A percentile compares a stretch with the other conserved stretches of the same genome.
Evolutionary conservation across 2,888 invertebrate species (phyloP).

Genomic region (Lepas anatifera): DNA sequence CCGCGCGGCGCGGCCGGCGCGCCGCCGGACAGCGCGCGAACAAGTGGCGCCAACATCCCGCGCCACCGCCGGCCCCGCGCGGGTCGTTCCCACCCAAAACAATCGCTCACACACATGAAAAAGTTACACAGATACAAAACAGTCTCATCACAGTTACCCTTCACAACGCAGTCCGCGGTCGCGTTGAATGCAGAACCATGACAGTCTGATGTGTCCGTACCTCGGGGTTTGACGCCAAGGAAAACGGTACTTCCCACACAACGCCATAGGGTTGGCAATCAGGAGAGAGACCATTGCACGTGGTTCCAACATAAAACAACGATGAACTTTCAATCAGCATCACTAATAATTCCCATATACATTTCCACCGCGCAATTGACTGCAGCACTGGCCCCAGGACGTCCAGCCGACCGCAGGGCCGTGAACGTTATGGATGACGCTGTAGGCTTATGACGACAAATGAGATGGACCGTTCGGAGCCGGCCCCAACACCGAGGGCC

Average conservation of each 20-base stretch:
- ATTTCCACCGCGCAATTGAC: too few species aligned
- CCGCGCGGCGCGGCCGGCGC: not conserved
- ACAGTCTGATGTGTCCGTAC: too few species aligned
- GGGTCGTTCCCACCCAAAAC: not conserved
- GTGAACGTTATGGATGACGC: not conserved
- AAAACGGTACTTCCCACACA: too few species aligned
- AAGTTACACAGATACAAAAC: not conserved
- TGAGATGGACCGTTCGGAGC: not conserved
- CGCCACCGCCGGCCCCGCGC: not conserved
- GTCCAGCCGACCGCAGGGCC: too few species aligned
- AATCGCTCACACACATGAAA: not conserved
- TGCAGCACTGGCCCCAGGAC: too few species aligned
- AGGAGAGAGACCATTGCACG: too few species aligned
- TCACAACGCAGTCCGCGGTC: not conserved
- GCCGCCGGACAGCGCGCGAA: not conserved
- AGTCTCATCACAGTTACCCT: not conserved
- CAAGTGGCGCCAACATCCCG: not conserved
- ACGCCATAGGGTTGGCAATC: too few species aligned
- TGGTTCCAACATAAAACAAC: too few species aligned
- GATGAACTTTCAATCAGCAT: too few species aligned
- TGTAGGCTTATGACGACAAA: not conserved
- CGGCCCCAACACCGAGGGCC: not conserved
- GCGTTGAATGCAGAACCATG: not conserved
- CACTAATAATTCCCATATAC: too few species aligned
- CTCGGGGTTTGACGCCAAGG: too few species aligned